A percentile compares a stretch with the other conserved stretches of the same genome.
These are phyloP conservation scores for Kobus ellipsiprymnus DNA, from an alignment of 2,113 vertebrate genomes.

Conservation along the genomic window DNA sequence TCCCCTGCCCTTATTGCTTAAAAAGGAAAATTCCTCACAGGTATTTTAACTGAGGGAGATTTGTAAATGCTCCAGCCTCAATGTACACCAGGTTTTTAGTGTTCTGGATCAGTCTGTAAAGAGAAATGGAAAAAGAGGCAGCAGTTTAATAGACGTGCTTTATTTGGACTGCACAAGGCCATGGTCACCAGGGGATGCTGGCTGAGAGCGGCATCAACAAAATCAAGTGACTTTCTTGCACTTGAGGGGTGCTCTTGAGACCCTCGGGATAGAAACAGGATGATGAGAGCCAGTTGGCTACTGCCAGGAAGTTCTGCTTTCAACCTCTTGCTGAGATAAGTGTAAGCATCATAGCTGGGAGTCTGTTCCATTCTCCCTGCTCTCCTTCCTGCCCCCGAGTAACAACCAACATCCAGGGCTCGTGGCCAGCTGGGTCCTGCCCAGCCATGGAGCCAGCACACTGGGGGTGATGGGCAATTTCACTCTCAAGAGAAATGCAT, in stretches of 20 bases:
- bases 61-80: slow-evolving; percentile 87
- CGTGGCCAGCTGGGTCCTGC: not conserved
- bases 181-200: not conserved
- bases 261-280: not conserved
- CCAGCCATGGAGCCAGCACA: not conserved
- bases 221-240: not conserved
- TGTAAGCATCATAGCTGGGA: not conserved
- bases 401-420: not conserved
- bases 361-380: not conserved
- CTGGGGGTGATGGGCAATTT: not conserved
- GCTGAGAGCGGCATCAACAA: not conserved
- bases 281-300: not conserved
- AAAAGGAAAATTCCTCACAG: slow-evolving; percentile 83
- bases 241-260: not conserved
- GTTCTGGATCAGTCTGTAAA: slow-evolving; percentile 87
- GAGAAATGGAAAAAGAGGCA: slow-evolving; percentile 38
- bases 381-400: not conserved
- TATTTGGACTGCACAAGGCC: not conserved
- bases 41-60: slow-evolving; percentile 89
- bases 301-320: not conserved
- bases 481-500: not conserved
- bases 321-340: not conserved
- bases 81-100: slow-evolving; percentile 87
- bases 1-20: slow-evolving; percentile 54
- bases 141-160: not conserved